Evolutionary conservation across 1,140 invertebrate genomes (phyloP).

Genomic region (Drosophila micromelanica): DNA sequence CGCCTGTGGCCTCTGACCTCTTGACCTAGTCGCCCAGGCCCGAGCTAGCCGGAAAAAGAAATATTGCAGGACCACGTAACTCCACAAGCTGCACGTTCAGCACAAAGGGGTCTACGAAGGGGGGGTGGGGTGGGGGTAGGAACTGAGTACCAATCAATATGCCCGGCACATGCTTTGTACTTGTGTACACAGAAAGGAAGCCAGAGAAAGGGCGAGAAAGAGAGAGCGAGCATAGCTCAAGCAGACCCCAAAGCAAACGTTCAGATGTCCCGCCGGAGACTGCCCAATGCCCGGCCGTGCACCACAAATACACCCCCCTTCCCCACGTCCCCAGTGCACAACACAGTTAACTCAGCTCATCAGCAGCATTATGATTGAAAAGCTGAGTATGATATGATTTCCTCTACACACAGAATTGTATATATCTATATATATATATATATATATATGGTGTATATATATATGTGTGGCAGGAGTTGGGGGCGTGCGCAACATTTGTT

Average conservation of each 20-base stretch:
- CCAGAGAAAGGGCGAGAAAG: neutral
- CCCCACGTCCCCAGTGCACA: no score
- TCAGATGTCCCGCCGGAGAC: neutral
- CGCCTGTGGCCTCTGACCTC: slow-evolving; percentile 55
- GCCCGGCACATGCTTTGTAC: slow-evolving; percentile 22
- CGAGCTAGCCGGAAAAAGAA: slow-evolving; percentile 13
- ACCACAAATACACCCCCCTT: neutral
- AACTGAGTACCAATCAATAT: slow-evolving; percentile 52
- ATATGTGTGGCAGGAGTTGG: neutral
- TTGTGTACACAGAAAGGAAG: slow-evolving; percentile 3
- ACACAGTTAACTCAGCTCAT: slow-evolving; percentile 1
- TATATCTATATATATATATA: slow-evolving; percentile 4
- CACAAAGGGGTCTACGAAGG: no score
- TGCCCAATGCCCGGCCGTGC: neutral
- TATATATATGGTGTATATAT: slow-evolving; percentile 8
- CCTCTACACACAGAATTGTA: slow-evolving; percentile 3
- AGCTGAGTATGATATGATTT: slow-evolving; percentile 52
- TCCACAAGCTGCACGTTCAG: neutral
- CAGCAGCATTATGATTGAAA: slow-evolving; percentile 62
- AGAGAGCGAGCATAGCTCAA: neutral
- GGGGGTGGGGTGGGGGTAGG: neutral
- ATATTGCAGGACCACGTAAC: neutral
- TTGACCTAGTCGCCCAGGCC: slow-evolving; percentile 62
- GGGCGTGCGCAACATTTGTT: slow-evolving; percentile 67
- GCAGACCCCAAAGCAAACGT: neutral